Conservation (phyloP, 2,113 vertebrate species). For the Gallinago paraguaiae region DNA sequence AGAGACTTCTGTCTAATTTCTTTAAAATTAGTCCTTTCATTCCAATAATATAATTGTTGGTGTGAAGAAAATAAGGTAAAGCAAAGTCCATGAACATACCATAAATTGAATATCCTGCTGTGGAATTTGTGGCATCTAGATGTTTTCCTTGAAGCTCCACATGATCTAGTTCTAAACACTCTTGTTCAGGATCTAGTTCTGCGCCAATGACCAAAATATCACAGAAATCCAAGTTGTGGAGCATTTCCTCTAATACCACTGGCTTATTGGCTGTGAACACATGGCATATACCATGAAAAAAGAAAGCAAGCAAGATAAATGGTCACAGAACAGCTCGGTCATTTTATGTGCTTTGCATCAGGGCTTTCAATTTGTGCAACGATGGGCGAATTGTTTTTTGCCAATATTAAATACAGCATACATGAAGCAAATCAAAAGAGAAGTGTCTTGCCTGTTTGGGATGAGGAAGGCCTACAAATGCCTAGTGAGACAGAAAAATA, state of each 20-base stretch:
- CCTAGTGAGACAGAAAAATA: neutral
- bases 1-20: neutral
- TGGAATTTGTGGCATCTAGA: constrained; percentile 94
- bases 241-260: constrained; percentile 85
- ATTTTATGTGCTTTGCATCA: neutral
- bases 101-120: constrained; percentile 93
- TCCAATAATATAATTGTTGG: neutral
- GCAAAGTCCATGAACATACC: constrained; percentile 72
- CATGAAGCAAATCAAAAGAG: neutral
- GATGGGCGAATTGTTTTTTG: neutral
- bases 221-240: constrained; percentile 96
- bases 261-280: constrained; percentile 73
- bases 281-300: neutral
- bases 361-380: neutral
- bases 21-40: neutral
- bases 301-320: neutral
- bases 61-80: neutral
- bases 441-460: neutral
- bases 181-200: constrained; percentile 84
- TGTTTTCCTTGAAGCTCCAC: constrained; percentile 84
- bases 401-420: neutral
- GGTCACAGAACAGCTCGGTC: neutral
- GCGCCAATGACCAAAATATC: constrained; percentile 90
- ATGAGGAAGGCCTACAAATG: neutral
- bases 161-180: constrained; percentile 86